Evolutionary conservation across 1,140 invertebrate genomes (phyloP).

Genomic region (Aculops lycopersici): DNA sequence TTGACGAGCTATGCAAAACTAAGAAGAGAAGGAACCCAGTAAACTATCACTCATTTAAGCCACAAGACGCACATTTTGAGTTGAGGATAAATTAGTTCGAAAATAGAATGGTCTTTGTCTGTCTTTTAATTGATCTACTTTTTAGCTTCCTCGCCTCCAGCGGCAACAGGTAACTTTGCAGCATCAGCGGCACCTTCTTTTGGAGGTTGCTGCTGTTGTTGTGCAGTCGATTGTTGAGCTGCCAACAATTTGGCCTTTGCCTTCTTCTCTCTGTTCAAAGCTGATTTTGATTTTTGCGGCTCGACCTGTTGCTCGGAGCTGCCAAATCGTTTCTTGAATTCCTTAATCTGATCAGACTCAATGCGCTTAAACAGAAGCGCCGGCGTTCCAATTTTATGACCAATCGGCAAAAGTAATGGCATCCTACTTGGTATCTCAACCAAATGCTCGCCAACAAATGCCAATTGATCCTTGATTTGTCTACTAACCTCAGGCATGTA

Average conservation of each 20-base stretch:
- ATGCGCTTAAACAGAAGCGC: conserved; percentile 57
- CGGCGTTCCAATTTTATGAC: conserved; percentile 65
- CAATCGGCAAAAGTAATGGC: conserved; percentile 29
- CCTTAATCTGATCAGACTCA: conserved; percentile 32
- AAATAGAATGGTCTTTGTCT: too few species aligned
- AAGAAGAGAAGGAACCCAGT: background rate
- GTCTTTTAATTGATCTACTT: too few species aligned
- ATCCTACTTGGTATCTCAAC: conserved; percentile 24
- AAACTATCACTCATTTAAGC: background rate
- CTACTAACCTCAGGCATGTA: conserved; percentile 57
- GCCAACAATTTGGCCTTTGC: background rate
- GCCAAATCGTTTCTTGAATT: conserved; percentile 38
- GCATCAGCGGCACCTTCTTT: background rate
- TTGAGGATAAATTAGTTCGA: too few species aligned
- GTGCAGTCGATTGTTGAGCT: background rate
- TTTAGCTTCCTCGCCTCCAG: background rate
- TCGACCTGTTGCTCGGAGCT: background rate
- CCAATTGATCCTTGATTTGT: conserved; percentile 34
- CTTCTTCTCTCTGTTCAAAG: background rate
- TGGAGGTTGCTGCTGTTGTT: background rate
- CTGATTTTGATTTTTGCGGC: background rate
- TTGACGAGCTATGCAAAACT: background rate
- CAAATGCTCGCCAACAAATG: conserved; percentile 20
- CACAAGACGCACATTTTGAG: too few species aligned
- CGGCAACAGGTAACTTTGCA: background rate